Base-by-base conservation (phyloP, 1,140 invertebrate genomes). In the Cotesia typhae region DNA sequence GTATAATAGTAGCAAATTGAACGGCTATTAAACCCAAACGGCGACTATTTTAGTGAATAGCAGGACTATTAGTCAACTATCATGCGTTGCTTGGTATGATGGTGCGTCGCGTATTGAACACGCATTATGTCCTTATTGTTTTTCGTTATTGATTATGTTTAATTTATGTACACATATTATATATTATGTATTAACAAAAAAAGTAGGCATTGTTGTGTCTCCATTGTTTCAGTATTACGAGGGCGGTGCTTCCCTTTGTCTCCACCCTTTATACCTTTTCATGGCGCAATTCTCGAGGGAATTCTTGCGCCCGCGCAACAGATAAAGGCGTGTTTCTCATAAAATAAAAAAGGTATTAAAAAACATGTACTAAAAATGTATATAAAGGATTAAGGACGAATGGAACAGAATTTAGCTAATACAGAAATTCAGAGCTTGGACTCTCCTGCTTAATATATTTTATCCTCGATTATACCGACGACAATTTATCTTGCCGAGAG, bases 201-300 rank as follows among this genome's bases (percentile, higher is more conserved):
- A 60, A 35, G 7, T 20, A 28, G 12, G 3, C 65, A 81, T 86
- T 85, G 83, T 85, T 78, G 63, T 66, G 51, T 77, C 80, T 70
- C 84, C 85, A 87, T 87, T 87, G 85, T 87, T 85, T 84, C 76
- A 87, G 80, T 83, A 85, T 83, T 81, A 83, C 75, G 81, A 80
- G 84, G 85, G 85, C 85, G 85, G 85, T 73, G 85, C 85, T 84
- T 86, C 84, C 79, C 79, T 80, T 86, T 87, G 84, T 85, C 82
- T 85, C 84, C 85, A 85, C 85, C 85, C 85, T 87, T 85, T 85
- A 83, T 85, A 82, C 76, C 80, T 81, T 83, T 82, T 79, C 77
- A 78, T 78, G 78, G 80, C 79, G 64, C 36, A 38, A 66, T 64
- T 64, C 64, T 66, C 64, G 12, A 59, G 53, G 55, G 64, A 72